Evolutionary conservation across 2,113 vertebrate genomes (phyloP).

Genomic region (Dolichotis patagonum): DNA sequence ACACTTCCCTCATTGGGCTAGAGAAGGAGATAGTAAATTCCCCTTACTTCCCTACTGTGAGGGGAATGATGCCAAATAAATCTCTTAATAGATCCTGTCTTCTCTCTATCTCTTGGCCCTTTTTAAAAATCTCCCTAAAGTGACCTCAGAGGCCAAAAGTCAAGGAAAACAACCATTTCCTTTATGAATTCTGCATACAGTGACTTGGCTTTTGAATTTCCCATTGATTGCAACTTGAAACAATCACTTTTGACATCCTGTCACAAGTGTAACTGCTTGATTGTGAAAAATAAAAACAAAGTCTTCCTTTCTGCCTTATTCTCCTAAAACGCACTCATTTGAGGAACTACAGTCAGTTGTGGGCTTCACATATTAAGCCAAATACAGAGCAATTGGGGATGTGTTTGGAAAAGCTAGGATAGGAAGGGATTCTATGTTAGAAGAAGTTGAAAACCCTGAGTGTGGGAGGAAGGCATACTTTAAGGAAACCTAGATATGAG

Average conservation of each 20-base stretch:
- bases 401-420: background rate
- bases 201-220: background rate
- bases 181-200: background rate
- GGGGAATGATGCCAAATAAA: background rate
- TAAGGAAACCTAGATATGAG: background rate
- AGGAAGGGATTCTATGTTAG: background rate
- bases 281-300: constrained; percentile 56
- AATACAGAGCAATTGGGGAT: background rate
- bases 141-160: constrained; percentile 22
- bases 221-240: background rate
- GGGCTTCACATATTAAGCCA: background rate
- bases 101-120: background rate
- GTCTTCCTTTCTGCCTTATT: background rate
- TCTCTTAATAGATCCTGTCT: background rate
- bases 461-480: background rate
- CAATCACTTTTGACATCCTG: constrained; percentile 17
- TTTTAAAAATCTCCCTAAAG: background rate
- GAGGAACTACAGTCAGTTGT: background rate
- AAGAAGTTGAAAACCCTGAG: background rate
- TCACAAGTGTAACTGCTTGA: constrained; percentile 53
- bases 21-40: background rate
- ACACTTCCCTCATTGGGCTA: background rate
- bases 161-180: constrained; percentile 20
- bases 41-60: background rate
- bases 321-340: background rate